Evolutionary conservation across 2,888 invertebrate species (phyloP).

Genomic region (Taenaris catops): DNA sequence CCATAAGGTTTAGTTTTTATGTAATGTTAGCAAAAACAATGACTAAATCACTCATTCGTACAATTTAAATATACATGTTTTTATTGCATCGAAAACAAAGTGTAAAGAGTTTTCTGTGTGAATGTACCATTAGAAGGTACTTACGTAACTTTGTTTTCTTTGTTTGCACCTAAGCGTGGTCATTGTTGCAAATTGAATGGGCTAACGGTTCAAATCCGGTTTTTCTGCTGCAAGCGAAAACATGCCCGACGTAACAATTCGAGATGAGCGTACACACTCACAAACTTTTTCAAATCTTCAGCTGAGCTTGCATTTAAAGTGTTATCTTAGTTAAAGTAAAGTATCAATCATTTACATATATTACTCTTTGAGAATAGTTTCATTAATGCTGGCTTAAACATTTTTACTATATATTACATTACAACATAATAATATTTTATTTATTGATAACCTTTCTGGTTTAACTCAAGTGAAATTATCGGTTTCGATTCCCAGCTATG

Average conservation of each 20-base stretch:
- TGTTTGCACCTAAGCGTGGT: conserved; percentile 25
- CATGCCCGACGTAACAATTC: conserved; percentile 15
- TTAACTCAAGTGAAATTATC: too few species aligned
- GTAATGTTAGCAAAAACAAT: too few species aligned
- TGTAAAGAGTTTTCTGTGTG: too few species aligned
- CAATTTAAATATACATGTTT: too few species aligned
- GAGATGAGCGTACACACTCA: conserved; percentile 4
- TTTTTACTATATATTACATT: too few species aligned
- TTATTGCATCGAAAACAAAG: too few species aligned
- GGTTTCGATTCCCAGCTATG: too few species aligned
- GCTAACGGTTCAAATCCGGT: conserved; percentile 28
- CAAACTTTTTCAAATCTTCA: conserved; percentile 14
- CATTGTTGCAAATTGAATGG: conserved; percentile 32
- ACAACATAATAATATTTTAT: too few species aligned
- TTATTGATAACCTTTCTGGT: too few species aligned
- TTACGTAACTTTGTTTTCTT: conserved; percentile 28
- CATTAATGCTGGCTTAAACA: too few species aligned
- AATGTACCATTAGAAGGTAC: conserved; percentile 8
- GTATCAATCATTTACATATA: conserved; percentile 10
- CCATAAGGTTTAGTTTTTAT: too few species aligned
- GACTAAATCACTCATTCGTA: too few species aligned
- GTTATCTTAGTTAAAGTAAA: conserved; percentile 10
- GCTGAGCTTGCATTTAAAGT: conserved; percentile 6
- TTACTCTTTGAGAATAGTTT: conserved; percentile 9
- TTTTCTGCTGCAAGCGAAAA: conserved; percentile 25